Conservation (phyloP, 30 jellyfish, hydroid and myxozoan genomes). For the Turritopsis dohrnii region DNA sequence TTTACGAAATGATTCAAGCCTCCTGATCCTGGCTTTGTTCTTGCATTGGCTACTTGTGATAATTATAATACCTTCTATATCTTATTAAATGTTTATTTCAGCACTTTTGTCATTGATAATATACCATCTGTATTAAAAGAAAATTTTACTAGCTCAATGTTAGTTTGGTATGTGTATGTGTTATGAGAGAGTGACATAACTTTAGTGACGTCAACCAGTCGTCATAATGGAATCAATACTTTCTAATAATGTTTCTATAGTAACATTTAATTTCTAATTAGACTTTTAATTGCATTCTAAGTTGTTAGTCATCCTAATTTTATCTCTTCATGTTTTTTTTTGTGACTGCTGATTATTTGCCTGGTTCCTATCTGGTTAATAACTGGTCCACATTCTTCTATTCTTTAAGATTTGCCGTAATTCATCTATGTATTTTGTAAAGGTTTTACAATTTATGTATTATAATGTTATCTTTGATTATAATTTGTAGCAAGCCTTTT, state of each 20-base stretch:
- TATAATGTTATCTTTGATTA: too few relatives aligned
- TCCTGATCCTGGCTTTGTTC: too few relatives aligned
- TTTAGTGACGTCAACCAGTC: background rate
- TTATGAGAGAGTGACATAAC: background rate
- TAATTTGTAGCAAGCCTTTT: background rate
- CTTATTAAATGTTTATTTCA: too few relatives aligned
- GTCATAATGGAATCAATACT: background rate
- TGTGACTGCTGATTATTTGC: background rate
- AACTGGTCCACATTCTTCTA: background rate
- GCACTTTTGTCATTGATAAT: too few relatives aligned
- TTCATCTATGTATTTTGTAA: background rate
- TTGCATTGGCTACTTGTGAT: too few relatives aligned
- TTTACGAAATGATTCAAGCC: too few relatives aligned
- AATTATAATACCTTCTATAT: too few relatives aligned
- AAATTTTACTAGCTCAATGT: too few relatives aligned
- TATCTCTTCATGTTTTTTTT: background rate
- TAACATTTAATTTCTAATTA: background rate
- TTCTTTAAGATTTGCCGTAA: background rate
- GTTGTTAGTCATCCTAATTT: background rate
- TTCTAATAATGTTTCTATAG: background rate
- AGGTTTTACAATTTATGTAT: too few relatives aligned
- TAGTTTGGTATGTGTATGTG: background rate
- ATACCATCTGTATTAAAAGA: too few relatives aligned
- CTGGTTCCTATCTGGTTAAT: background rate
- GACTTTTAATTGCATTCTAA: background rate